phyloP scores from a whole-genome alignment of 2,888 invertebrate genomes.

The Troides oblongomaculatus region DNA sequence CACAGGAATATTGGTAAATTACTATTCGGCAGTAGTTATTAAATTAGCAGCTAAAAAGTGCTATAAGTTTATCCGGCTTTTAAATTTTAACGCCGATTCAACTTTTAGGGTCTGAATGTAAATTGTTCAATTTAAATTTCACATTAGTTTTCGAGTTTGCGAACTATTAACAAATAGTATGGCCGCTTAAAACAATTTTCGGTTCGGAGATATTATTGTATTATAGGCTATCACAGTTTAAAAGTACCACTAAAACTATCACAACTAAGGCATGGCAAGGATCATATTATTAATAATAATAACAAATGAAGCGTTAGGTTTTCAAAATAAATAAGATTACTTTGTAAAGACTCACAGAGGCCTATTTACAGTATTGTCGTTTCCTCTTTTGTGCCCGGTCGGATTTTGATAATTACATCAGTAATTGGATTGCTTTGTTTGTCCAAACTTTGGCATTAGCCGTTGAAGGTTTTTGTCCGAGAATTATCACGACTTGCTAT shows the following conservation, averaged over 20 bases:
- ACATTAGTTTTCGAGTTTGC: too few relatives aligned
- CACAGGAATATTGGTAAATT: too few relatives aligned
- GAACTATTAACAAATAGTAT: too few relatives aligned
- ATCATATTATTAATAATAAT: neutral
- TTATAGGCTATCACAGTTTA: neutral
- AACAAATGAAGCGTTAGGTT: neutral
- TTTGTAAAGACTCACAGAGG: constrained; percentile 10
- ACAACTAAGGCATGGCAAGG: too few relatives aligned
- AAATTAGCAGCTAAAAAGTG: too few relatives aligned
- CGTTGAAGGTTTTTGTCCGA: constrained; percentile 7
- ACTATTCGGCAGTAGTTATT: too few relatives aligned
- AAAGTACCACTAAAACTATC: too few relatives aligned
- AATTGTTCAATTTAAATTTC: too few relatives aligned
- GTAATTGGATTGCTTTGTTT: constrained; percentile 26
- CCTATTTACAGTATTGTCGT: constrained; percentile 13
- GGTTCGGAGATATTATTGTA: neutral
- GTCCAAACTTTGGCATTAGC: constrained; percentile 15
- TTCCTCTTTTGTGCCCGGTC: neutral
- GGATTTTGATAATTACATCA: constrained; percentile 18
- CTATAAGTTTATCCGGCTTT: too few relatives aligned
- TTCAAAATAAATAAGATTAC: constrained; percentile 3
- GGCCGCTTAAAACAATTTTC: neutral
- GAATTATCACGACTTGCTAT: constrained; percentile 9
- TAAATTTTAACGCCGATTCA: too few relatives aligned
- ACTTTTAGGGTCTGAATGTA: too few relatives aligned